phyloP scores from a whole-genome alignment of 2,113 vertebrate species.

The Lophochroa leadbeateri region DNA sequence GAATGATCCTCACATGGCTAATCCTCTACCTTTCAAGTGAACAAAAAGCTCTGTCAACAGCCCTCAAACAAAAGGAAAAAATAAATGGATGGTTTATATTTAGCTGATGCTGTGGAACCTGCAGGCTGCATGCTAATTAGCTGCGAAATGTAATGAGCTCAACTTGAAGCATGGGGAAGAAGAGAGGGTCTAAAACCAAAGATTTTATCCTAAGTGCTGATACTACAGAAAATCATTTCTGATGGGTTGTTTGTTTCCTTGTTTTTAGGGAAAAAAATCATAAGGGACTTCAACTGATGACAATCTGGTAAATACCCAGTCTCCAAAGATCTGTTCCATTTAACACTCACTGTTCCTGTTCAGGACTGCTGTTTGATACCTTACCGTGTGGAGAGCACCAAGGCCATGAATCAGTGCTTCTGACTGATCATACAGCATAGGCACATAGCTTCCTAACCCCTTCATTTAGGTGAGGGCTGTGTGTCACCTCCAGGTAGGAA shows the following conservation, averaged over 20 bases:
- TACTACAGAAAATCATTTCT: slow-evolving; percentile 9
- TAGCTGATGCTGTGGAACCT: slow-evolving; percentile 47
- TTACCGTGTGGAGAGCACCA: neutral
- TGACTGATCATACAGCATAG: neutral
- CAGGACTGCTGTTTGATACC: accelerated
- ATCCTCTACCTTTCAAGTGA: slow-evolving; percentile 60
- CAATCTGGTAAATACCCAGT: neutral
- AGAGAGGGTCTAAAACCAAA: neutral
- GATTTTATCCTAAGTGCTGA: slow-evolving; percentile 27
- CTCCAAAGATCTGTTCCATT: neutral
- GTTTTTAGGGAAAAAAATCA: neutral
- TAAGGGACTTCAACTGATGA: neutral
- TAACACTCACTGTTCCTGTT: neutral
- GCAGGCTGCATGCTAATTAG: slow-evolving; percentile 54
- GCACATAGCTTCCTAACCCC: neutral
- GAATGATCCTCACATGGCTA: slow-evolving; percentile 46
- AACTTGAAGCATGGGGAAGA: neutral
- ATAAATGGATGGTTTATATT: slow-evolving; percentile 59
- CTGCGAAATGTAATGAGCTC: neutral
- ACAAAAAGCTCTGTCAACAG: slow-evolving; percentile 62
- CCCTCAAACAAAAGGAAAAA: slow-evolving; percentile 50
- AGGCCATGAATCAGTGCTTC: neutral
- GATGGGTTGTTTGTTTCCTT: neutral
- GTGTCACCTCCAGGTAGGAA: neutral
- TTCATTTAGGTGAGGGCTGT: neutral